Conservation (phyloP, 2,888 invertebrate genomes). For the Drosophila antonietae region DNA sequence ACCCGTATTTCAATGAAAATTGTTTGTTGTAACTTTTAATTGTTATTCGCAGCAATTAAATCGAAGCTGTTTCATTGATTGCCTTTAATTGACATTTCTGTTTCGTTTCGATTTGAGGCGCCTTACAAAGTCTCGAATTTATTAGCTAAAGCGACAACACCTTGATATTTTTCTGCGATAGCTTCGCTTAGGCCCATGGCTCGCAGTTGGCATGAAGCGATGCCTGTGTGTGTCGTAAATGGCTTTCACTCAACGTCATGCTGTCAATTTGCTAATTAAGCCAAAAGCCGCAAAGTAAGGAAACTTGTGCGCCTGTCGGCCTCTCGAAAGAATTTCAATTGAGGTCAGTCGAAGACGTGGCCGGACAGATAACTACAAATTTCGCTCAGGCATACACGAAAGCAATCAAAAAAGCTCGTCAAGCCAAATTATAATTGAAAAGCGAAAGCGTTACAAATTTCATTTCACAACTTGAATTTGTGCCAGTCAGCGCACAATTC, state of each 20-base stretch:
- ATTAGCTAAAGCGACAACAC: conserved; percentile 16
- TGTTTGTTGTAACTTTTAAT: neutral
- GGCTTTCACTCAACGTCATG: conserved; percentile 58
- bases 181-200: conserved; percentile 5
- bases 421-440: conserved; percentile 63
- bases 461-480: conserved; percentile 66
- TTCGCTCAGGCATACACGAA: conserved; percentile 60
- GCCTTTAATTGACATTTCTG: conserved; percentile 21
- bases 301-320: conserved; percentile 42
- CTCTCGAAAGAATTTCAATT: conserved; percentile 41
- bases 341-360: conserved; percentile 50
- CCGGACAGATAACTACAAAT: conserved; percentile 59
- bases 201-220: neutral
- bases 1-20: neutral
- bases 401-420: conserved; percentile 67
- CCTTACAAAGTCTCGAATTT: conserved; percentile 2
- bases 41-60: neutral
- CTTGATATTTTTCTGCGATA: conserved; percentile 30
- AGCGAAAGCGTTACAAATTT: conserved; percentile 73
- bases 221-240: conserved; percentile 15
- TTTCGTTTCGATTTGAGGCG: neutral
- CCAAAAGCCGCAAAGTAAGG: conserved; percentile 50
- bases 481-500: conserved; percentile 37
- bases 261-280: conserved; percentile 70
- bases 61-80: neutral